Evolutionary conservation across 2,888 invertebrate genomes (phyloP), one percentile per base, ranked within the genome.

Genomic region (Carterocephalus palaemon): DNA sequence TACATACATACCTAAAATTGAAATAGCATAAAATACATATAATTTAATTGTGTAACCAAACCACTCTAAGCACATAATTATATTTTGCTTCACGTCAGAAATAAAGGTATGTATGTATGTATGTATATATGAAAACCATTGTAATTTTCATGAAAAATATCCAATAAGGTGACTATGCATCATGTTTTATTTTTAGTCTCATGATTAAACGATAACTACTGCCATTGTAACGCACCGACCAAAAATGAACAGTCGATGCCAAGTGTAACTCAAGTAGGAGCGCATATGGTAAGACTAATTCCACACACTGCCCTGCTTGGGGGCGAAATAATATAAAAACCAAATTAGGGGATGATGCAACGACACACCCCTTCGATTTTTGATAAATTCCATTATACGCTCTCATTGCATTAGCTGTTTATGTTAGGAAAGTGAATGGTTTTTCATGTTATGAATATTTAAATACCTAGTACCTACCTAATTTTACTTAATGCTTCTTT

Each of bases 211-310:
- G 12, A 12, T 7, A 6, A 12, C 2, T 33, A 8, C 24, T 20
- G 47, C 65, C 40, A 47, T 19, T 43, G 13, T 43, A 54, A 69
- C 63, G 60, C 49, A 64, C 64, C 53, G 46, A 50, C 67, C 56
- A 59, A 67, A 80, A 77, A 70, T 76, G 75, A 76, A 74, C 83
- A 83, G 65, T 75, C 79, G 70, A 59, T 56, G 63, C 56, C 67
- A 62, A 79, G 76, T 79, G 80, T 76, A 81, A 81, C 69, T 72
- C 77, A 81, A 85, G 85, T 82, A 83, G 69, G 70, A 66, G 75
- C 85, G 72, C 86, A 86, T 86, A 86, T 86, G 85, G 86, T 84
- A 79, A 77, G 77, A 76, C 85, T 86, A 86, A 86, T 86, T 84
- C 81, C 69, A 74, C 41, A 26, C 41, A 33, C 74, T 75, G 71